Percentiles rank a stretch among this genome's conserved stretches.
These are phyloP conservation scores for Glyphotaelius pellucidus DNA, from an alignment of 2,888 invertebrate species.

Conservation along the genomic window DNA sequence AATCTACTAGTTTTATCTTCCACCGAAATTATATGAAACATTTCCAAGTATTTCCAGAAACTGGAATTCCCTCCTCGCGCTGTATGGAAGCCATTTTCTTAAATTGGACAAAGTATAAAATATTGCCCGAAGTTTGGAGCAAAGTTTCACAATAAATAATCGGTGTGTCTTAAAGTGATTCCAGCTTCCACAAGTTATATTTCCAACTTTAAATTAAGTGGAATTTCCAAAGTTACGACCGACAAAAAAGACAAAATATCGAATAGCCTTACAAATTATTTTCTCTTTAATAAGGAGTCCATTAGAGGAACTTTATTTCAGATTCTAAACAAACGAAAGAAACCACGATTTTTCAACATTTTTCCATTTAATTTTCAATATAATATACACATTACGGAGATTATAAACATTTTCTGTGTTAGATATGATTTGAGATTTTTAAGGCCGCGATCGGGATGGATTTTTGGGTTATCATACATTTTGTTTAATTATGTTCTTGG, in stretches of 20 bases:
- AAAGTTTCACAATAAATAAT: conserved; percentile 70
- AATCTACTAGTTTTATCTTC: neutral
- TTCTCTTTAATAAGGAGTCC: neutral
- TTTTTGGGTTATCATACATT: too few species aligned
- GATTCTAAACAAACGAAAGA: neutral
- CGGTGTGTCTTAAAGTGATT: conserved; percentile 72
- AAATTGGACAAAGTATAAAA: conserved; percentile 67
- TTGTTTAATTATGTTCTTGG: too few species aligned
- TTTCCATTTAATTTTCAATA: too few species aligned
- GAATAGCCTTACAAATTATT: conserved; percentile 6
- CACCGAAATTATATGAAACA: conserved; percentile 26
- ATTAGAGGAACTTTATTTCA: neutral
- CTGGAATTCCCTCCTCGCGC: conserved; percentile 12
- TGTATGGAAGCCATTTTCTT: conserved; percentile 50
- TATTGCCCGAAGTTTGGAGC: conserved; percentile 64
- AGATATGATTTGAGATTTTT: too few species aligned
- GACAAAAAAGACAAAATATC: conserved; percentile 12
- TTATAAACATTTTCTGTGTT: too few species aligned
- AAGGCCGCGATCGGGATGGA: too few species aligned
- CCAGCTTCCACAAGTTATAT: conserved; percentile 50
- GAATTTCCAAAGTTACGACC: conserved; percentile 50
- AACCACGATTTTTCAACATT: too few species aligned
- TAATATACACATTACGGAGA: too few species aligned
- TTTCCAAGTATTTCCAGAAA: conserved; percentile 24
- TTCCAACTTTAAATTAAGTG: conserved; percentile 62